Percentiles rank a stretch among this genome's conserved stretches.
Conservation (phyloP, 2,888 invertebrate species). For the Nomada ferruginata region DNA sequence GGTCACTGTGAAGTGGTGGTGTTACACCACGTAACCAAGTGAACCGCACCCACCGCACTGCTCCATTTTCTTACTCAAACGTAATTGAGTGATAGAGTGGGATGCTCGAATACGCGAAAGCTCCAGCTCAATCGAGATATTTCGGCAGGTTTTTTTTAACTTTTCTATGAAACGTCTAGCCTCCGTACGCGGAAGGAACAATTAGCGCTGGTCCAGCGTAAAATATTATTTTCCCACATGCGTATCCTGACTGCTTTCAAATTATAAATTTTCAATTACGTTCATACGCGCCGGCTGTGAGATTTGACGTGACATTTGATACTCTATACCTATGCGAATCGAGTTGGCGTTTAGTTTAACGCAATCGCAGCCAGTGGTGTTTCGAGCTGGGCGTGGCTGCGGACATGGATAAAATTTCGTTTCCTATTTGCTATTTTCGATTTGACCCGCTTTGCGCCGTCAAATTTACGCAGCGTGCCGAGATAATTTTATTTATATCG, state of each 20-base stretch:
- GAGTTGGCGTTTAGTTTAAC: constrained; percentile 24
- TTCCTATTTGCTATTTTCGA: constrained; percentile 36
- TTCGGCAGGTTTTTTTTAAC: not conserved
- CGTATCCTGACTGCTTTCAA: no score
- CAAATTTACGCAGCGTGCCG: not conserved
- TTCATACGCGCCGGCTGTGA: no score
- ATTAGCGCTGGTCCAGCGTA: not conserved
- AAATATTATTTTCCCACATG: not conserved
- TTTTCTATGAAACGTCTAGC: not conserved
- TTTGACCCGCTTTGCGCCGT: constrained; percentile 10
- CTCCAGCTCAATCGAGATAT: not conserved
- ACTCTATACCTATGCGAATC: not conserved
- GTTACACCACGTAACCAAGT: constrained; percentile 68
- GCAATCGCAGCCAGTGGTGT: constrained; percentile 26
- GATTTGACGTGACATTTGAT: no score
- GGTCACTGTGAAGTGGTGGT: constrained; percentile 70
- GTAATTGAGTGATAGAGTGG: constrained; percentile 57
- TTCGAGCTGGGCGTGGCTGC: constrained; percentile 41
- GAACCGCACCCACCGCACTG: constrained; percentile 68
- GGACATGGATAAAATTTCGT: constrained; percentile 38
- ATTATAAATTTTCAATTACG: no score
- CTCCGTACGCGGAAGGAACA: no score
- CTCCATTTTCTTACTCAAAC: constrained; percentile 71
- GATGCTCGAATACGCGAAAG: constrained; percentile 20
- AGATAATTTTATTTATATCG: constrained; percentile 5